Base-by-base conservation (phyloP, 1,140 invertebrate genomes). In the Drosophila paulistorum region DNA sequence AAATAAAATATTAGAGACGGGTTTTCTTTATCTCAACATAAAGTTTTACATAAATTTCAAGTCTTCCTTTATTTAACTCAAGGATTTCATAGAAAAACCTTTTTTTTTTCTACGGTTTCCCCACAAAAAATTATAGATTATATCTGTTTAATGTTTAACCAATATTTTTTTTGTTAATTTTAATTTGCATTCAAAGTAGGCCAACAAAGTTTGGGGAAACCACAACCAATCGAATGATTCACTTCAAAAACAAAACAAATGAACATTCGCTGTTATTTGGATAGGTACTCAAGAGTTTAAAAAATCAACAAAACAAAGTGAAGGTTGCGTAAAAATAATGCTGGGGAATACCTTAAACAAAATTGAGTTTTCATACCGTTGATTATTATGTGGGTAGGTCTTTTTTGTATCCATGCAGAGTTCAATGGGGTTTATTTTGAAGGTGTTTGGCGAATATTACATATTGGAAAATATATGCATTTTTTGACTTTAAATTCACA, bases 141-240 rank as follows among this genome's bases (percentile, higher is more conserved):
- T 37, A 45, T 5, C 42, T 17, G n/a, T 14, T 45, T 51, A 51
- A 11, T 51, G 9, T 51, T 23, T 51, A 11, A 51, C 17, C 45
- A 51, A 51, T 51, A 23, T 65, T 26, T 17, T 26, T 26, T 30
- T 30, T 41, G 26, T 4, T 33, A 17, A 74, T 59, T 51, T 67
- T 33, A 60, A 82, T 82, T 86, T 69, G 79, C 58, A 71, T 86
- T 83, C 74, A 60, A 87, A 77, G 83, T 87, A 77, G 82, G 82
- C 75, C 83, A 86, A 57, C 35, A 55, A 37, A 65, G 65, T 76
- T 80, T 70, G 78, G 82, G 82, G 83, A 86, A 87, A 87, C 83
- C 79, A 82, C 67, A 62, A 37, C n/a, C 41, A 39, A 41, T 9
- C 26, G 39, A 79, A 79, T 86, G 83, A 86, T 71, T 86, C 83